Evolutionary conservation across 2,888 invertebrate species (phyloP).

Genomic region (Scaptodrosophila latifasciaeformis): DNA sequence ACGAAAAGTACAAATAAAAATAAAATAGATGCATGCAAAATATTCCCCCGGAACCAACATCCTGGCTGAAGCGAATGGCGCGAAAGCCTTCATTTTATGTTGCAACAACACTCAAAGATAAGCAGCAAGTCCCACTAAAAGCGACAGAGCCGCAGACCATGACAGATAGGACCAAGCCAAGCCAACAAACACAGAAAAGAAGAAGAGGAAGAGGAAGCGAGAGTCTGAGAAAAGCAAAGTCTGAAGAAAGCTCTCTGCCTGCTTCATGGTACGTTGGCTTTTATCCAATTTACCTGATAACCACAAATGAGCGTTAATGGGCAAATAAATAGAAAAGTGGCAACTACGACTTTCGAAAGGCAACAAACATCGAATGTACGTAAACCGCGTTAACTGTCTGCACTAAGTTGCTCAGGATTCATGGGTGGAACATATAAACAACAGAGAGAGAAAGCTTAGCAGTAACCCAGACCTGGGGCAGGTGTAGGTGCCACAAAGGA

Average conservation of each 20-base stretch:
- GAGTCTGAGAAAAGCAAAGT: neutral
- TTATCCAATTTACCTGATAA: slow-evolving; percentile 68
- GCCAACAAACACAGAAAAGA: slow-evolving; percentile 8
- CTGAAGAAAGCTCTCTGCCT: neutral
- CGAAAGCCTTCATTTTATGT: slow-evolving; percentile 49
- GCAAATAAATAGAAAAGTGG: slow-evolving; percentile 67
- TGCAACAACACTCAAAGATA: slow-evolving; percentile 59
- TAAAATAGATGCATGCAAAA: slow-evolving; percentile 17
- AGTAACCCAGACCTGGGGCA: too few relatives aligned
- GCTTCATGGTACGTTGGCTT: slow-evolving; percentile 66
- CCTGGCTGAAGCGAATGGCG: slow-evolving; percentile 8
- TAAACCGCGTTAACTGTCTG: too few relatives aligned
- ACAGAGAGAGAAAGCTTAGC: too few relatives aligned
- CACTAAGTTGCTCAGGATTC: too few relatives aligned
- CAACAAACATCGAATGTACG: neutral
- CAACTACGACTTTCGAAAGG: slow-evolving; percentile 53
- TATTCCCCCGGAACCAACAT: slow-evolving; percentile 12
- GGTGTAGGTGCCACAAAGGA: too few relatives aligned
- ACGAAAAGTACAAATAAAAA: slow-evolving; percentile 31
- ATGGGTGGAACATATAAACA: too few relatives aligned
- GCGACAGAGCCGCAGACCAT: neutral
- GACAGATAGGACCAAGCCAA: slow-evolving; percentile 1
- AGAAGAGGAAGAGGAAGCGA: slow-evolving; percentile 19
- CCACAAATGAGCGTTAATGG: slow-evolving; percentile 67
- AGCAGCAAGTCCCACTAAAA: slow-evolving; percentile 26